phyloP scores from a whole-genome alignment of 2,888 invertebrate species.

The Allygus modestus region DNA sequence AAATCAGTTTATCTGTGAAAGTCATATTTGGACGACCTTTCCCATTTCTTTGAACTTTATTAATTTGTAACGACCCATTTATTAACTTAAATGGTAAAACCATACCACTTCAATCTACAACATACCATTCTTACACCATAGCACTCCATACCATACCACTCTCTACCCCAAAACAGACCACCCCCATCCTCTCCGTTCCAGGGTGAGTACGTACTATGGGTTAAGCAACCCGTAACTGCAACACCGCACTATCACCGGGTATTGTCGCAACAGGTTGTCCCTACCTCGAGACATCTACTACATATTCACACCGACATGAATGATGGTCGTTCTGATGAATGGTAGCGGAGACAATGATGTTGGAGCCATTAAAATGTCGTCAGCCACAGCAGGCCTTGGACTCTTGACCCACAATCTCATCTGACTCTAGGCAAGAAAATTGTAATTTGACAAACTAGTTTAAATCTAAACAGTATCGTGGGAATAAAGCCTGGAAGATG shows the following conservation, averaged over 20 bases:
- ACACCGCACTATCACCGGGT: not conserved
- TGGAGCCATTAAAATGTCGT: slow-evolving; percentile 29
- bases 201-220: too few species aligned
- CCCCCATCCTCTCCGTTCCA: too few species aligned
- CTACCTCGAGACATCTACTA: slow-evolving; percentile 24
- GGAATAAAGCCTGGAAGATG: not conserved
- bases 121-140: too few species aligned
- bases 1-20: too few species aligned
- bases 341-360: not conserved
- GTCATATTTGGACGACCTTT: too few species aligned
- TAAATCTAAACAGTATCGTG: not conserved
- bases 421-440: not conserved
- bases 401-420: slow-evolving; percentile 10
- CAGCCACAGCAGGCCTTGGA: not conserved
- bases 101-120: too few species aligned
- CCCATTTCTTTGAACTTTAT: too few species aligned
- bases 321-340: slow-evolving; percentile 14
- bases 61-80: too few species aligned
- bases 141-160: too few species aligned
- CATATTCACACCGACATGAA: slow-evolving; percentile 31
- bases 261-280: not conserved
- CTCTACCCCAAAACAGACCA: too few species aligned
- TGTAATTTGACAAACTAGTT: not conserved
- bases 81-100: too few species aligned
- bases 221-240: too few species aligned